Evolutionary conservation across 1,140 invertebrate species (phyloP).

Genomic region (Leptinotarsa texana): DNA sequence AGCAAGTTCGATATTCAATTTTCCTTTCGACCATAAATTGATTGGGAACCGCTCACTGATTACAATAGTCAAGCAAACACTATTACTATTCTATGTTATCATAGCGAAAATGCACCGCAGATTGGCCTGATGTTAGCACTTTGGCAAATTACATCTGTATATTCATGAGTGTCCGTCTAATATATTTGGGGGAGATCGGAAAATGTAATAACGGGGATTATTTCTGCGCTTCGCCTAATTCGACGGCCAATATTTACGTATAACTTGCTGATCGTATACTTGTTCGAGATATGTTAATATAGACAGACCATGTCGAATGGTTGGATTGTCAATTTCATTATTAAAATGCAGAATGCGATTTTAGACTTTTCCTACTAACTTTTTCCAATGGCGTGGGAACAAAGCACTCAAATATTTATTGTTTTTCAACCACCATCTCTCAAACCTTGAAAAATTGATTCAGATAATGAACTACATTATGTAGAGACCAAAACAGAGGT

Average conservation of each 20-base stretch:
- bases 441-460: no score
- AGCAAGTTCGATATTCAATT: conserved; percentile 1
- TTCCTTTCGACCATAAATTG: conserved; percentile 1
- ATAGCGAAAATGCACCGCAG: conserved; percentile 26
- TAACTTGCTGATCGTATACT: neutral
- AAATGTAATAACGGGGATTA: conserved; percentile 15
- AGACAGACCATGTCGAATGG: neutral
- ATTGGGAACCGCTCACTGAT: conserved; percentile 9
- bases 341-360: no score
- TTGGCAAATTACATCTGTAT: conserved; percentile 36
- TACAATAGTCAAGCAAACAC: conserved; percentile 27
- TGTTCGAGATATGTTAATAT: neutral
- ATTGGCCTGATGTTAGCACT: conserved; percentile 31
- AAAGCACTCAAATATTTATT: neutral
- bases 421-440: no score
- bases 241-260: neutral
- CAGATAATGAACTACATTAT: no score
- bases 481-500: no score
- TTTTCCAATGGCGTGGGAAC: neutral
- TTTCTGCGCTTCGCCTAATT: conserved; percentile 1
- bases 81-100: conserved; percentile 27
- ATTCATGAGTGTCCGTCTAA: conserved; percentile 35
- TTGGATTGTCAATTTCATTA: neutral
- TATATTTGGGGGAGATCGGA: conserved; percentile 15
- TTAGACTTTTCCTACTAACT: neutral